Evolutionary conservation across 2,888 invertebrate species (phyloP).

Genomic region (Nyleta sp.): DNA sequence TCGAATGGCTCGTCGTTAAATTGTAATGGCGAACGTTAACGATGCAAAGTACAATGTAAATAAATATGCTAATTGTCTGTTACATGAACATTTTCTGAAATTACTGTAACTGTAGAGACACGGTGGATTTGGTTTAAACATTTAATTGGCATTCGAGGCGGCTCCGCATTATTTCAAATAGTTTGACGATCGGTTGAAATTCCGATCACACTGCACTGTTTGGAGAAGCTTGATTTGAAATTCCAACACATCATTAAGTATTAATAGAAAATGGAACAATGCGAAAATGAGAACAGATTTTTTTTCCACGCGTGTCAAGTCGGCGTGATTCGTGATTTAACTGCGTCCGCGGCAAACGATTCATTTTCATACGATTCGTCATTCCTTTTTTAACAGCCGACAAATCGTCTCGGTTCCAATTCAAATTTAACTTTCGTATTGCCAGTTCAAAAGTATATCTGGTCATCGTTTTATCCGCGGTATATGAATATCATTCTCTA

Average conservation of each 20-base stretch:
- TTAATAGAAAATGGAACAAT: conserved; percentile 62
- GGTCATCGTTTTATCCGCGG: conserved; percentile 52
- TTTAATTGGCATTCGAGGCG: conserved; percentile 58
- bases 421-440: conserved; percentile 2
- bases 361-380: no score
- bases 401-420: no score
- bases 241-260: conserved; percentile 64
- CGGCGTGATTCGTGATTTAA: background rate
- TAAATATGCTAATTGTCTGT: conserved; percentile 48
- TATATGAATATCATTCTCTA: conserved; percentile 66
- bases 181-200: conserved; percentile 64
- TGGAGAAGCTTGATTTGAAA: conserved; percentile 62
- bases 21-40: conserved; percentile 40
- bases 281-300: conserved; percentile 60
- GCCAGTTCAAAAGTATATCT: conserved; percentile 25
- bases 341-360: background rate
- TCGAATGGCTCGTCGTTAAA: conserved; percentile 11
- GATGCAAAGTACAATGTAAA: conserved; percentile 36
- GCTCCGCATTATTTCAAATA: conserved; percentile 56
- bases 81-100: conserved; percentile 50
- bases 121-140: conserved; percentile 47
- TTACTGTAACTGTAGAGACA: conserved; percentile 44
- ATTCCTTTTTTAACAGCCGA: no score
- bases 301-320: conserved; percentile 25
- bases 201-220: conserved; percentile 55